These are phyloP conservation scores for Drosophila insularis DNA, from an alignment of 1,140 invertebrate genomes.

Conservation along the genomic window DNA sequence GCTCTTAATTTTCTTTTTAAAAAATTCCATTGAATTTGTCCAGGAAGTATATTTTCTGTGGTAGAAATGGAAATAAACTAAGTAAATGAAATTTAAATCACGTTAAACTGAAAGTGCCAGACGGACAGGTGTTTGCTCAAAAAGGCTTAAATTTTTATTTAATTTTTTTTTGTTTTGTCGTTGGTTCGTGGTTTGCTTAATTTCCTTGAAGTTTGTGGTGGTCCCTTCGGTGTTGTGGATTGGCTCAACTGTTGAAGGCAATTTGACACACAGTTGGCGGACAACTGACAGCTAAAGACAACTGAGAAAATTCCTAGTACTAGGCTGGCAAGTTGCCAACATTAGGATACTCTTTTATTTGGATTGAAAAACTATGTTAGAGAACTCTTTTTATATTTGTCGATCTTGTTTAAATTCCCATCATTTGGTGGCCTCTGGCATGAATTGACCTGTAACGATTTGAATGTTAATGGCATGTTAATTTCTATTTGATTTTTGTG, in stretches of 20 bases:
- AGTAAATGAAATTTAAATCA: conserved; percentile 11
- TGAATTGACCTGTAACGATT: background rate
- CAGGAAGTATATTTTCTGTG: background rate
- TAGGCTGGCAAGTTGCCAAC: background rate
- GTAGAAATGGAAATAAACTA: background rate
- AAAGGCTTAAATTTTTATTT: conserved; percentile 24
- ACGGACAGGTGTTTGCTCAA: conserved; percentile 52
- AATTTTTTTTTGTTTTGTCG: background rate
- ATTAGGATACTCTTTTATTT: background rate
- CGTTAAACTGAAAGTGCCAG: conserved; percentile 6
- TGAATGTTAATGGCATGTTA: conserved; percentile 8
- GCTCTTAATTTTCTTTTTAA: too few relatives aligned
- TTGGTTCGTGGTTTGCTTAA: conserved; percentile 8
- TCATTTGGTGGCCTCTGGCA: too few relatives aligned
- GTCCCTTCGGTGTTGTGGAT: conserved; percentile 30
- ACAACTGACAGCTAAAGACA: conserved; percentile 14
- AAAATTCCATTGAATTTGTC: background rate
- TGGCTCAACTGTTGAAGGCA: conserved; percentile 12
- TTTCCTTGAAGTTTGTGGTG: conserved; percentile 8
- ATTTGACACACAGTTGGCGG: conserved; percentile 16
- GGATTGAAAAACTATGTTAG: too few relatives aligned
- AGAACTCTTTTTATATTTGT: too few relatives aligned
- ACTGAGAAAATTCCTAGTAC: background rate
- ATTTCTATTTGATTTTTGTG: conserved; percentile 8
- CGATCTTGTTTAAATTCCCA: background rate